Percentiles rank a stretch among this genome's conserved stretches.
Evolutionary conservation across 1,140 invertebrate species (phyloP).

Genomic region (Trichonephila inaurata): DNA sequence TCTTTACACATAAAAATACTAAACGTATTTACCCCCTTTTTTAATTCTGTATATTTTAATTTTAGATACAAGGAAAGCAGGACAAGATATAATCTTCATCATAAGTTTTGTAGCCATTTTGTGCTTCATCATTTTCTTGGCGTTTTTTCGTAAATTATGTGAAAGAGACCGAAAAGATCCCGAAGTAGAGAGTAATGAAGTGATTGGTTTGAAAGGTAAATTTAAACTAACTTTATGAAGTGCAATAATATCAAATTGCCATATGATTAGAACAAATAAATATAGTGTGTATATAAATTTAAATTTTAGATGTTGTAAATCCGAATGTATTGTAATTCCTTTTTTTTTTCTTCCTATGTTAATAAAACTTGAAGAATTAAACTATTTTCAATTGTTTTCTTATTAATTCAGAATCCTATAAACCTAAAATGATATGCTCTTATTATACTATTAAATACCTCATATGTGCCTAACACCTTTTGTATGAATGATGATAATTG

Average conservation of each 20-base stretch:
- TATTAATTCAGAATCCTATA: no score
- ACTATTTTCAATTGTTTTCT: no score
- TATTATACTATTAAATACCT: no score
- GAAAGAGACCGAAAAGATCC: background rate
- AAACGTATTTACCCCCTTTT: background rate
- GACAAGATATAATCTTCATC: background rate
- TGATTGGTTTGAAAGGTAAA: conserved; percentile 21
- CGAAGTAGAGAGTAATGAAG: background rate
- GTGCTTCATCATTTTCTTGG: background rate
- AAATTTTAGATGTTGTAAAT: no score
- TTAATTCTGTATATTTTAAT: background rate
- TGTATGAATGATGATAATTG: no score
- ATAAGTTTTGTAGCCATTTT: conserved; percentile 3
- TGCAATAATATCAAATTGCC: background rate
- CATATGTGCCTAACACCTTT: no score
- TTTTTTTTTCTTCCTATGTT: background rate
- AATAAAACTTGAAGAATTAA: no score
- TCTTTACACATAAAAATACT: no score
- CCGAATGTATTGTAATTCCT: no score
- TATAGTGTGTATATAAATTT: no score
- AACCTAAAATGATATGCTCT: background rate
- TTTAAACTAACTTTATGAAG: background rate
- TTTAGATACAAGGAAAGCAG: background rate
- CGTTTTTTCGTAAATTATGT: background rate
- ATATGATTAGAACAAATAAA: no score